Evolutionary conservation across 2,113 vertebrate species (phyloP).

Genomic region (Onychostoma macrolepis): DNA sequence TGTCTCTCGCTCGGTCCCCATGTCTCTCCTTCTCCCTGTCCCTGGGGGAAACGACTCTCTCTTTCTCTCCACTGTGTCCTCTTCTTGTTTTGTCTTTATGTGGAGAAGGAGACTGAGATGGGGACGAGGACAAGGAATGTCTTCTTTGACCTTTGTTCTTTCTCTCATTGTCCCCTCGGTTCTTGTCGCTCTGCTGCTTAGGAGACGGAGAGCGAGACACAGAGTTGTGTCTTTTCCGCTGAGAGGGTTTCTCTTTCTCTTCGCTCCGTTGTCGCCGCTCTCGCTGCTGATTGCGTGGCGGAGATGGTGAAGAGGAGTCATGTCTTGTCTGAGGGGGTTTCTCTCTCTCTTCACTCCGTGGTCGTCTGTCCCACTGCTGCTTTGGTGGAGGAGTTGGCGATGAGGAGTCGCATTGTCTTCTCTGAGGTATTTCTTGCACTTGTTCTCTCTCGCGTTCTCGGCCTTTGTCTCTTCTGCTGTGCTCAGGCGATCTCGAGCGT

Average conservation of each 20-base stretch:
- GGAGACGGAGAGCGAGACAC: slow-evolving; percentile 65
- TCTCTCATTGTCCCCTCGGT: slow-evolving; percentile 54
- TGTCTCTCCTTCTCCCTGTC: slow-evolving; percentile 40
- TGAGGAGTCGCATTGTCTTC: slow-evolving; percentile 59
- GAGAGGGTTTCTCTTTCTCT: slow-evolving; percentile 55
- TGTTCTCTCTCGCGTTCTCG: slow-evolving; percentile 51
- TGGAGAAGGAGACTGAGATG: slow-evolving; percentile 36
- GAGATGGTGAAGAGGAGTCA: slow-evolving; percentile 62
- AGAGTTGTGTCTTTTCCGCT: slow-evolving; percentile 61
- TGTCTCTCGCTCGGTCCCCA: slow-evolving; percentile 31
- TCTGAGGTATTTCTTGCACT: slow-evolving; percentile 45
- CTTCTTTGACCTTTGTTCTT: slow-evolving; percentile 42
- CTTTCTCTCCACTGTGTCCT: slow-evolving; percentile 53
- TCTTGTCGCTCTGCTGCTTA: slow-evolving; percentile 57
- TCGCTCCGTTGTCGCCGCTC: slow-evolving; percentile 49
- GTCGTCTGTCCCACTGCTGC: slow-evolving; percentile 48
- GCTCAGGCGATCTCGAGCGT: slow-evolving; percentile 51
- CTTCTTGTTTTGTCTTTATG: slow-evolving; percentile 45
- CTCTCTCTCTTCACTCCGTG: slow-evolving; percentile 50
- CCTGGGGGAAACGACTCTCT: slow-evolving; percentile 51
- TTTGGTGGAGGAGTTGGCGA: slow-evolving; percentile 55
- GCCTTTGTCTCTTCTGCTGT: slow-evolving; percentile 41
- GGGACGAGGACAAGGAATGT: slow-evolving; percentile 14
- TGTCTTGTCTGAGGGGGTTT: slow-evolving; percentile 53
- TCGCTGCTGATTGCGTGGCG: slow-evolving; percentile 54